Conservation (phyloP, 2,797 vertebrate genomes). For the Brachymystax lenok region DNA sequence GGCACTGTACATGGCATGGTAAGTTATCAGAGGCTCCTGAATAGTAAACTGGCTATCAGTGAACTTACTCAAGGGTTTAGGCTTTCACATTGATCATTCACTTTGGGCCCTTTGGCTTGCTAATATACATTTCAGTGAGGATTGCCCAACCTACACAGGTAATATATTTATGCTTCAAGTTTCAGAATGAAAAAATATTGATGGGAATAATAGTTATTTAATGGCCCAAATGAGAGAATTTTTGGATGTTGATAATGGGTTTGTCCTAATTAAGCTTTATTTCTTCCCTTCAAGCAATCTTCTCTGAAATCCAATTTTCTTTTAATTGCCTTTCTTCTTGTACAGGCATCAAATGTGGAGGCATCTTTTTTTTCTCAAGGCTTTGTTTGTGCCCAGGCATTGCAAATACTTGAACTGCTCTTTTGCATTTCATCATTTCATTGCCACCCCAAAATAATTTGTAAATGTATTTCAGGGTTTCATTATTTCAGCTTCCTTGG, state of each 20-base stretch:
- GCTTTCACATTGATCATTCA: constrained; percentile 18
- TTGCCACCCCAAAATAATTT: not conserved
- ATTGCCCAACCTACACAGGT: constrained; percentile 25
- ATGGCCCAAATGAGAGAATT: constrained; percentile 45
- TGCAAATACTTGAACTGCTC: not conserved
- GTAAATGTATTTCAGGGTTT: not conserved
- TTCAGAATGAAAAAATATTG: constrained; percentile 16
- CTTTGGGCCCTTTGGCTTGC: constrained; percentile 10
- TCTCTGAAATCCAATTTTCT: constrained; percentile 45
- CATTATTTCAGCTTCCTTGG: not conserved
- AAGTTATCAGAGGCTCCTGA: not conserved
- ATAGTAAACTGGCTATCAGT: not conserved
- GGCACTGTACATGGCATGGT: too few relatives aligned
- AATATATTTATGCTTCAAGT: constrained; percentile 7
- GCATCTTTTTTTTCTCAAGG: constrained; percentile 19
- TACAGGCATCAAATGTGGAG: not conserved
- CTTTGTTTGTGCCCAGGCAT: constrained; percentile 27
- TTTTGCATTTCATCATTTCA: not conserved
- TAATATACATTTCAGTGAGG: constrained; percentile 6
- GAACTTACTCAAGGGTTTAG: not conserved
- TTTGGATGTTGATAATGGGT: constrained; percentile 47
- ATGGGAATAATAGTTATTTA: constrained; percentile 43
- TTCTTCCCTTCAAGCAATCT: constrained; percentile 42
- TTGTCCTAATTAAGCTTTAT: constrained; percentile 54
- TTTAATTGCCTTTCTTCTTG: constrained; percentile 35